Percentiles rank a stretch among this genome's conserved stretches.
Conservation (phyloP, 2,113 vertebrate genomes). For the Tyto alba region DNA sequence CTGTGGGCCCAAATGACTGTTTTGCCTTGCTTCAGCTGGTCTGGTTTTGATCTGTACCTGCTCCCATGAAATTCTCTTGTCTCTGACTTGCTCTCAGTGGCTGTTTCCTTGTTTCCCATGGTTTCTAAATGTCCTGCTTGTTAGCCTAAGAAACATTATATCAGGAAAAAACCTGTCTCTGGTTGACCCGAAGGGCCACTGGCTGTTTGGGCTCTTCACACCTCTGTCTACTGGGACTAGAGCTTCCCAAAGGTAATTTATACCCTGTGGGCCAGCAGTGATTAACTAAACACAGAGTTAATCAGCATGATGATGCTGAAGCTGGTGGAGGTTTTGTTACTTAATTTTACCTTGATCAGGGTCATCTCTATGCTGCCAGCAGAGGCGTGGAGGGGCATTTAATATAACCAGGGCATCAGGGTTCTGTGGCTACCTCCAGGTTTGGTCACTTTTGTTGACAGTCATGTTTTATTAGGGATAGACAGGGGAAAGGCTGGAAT, state of each 20-base stretch:
- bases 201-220: not conserved
- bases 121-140: not conserved
- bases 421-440: not conserved
- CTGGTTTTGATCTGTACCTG: not conserved
- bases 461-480: not conserved
- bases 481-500: not conserved
- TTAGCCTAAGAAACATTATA: not conserved
- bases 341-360: not conserved
- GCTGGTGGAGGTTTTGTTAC: not conserved
- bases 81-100: not conserved
- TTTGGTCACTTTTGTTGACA: not conserved
- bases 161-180: not conserved
- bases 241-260: not conserved
- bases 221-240: not conserved
- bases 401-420: not conserved
- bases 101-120: not conserved
- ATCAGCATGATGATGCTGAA: not conserved
- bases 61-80: not conserved
- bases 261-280: not conserved
- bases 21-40: not conserved
- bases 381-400: not conserved
- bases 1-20: not conserved
- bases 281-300: not conserved
- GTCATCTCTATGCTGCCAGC: not conserved
- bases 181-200: not conserved